phyloP scores from a whole-genome alignment of 2,888 invertebrate species.

The Cactoblastis cactorum region DNA sequence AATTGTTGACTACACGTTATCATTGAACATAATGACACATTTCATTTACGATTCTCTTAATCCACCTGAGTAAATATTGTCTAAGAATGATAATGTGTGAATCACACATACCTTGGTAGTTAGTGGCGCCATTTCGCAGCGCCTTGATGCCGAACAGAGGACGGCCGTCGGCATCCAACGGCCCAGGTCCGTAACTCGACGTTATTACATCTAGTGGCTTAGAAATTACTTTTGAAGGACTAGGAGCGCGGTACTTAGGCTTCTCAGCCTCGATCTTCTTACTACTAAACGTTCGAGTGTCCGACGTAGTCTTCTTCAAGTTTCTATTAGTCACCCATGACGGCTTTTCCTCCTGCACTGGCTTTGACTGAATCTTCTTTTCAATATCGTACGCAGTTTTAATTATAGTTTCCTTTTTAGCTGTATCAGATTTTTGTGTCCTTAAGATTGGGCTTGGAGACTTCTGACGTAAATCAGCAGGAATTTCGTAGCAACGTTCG shows the following conservation, averaged over 20 bases:
- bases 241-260: slow-evolving; percentile 56
- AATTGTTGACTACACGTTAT: background rate
- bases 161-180: slow-evolving; percentile 87
- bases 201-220: slow-evolving; percentile 83
- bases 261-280: slow-evolving; percentile 64
- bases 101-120: slow-evolving; percentile 80
- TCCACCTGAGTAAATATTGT: slow-evolving; percentile 21
- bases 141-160: slow-evolving; percentile 90
- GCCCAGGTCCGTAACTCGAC: slow-evolving; percentile 90
- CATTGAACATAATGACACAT: background rate
- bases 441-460: slow-evolving; percentile 56
- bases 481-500: slow-evolving; percentile 27
- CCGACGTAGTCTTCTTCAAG: slow-evolving; percentile 74
- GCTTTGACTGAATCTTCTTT: slow-evolving; percentile 52
- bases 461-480: slow-evolving; percentile 40
- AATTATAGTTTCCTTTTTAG: slow-evolving; percentile 51
- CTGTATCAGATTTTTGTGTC: slow-evolving; percentile 40
- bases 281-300: slow-evolving; percentile 53
- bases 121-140: slow-evolving; percentile 80
- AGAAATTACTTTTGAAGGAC: slow-evolving; percentile 58
- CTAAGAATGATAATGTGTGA: slow-evolving; percentile 13
- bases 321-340: slow-evolving; percentile 82
- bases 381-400: slow-evolving; percentile 53
- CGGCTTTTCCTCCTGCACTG: slow-evolving; percentile 75
- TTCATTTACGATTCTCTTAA: background rate